These are phyloP conservation scores for Falco biarmicus DNA, from an alignment of 2,797 vertebrate species.

Conservation along the genomic window DNA sequence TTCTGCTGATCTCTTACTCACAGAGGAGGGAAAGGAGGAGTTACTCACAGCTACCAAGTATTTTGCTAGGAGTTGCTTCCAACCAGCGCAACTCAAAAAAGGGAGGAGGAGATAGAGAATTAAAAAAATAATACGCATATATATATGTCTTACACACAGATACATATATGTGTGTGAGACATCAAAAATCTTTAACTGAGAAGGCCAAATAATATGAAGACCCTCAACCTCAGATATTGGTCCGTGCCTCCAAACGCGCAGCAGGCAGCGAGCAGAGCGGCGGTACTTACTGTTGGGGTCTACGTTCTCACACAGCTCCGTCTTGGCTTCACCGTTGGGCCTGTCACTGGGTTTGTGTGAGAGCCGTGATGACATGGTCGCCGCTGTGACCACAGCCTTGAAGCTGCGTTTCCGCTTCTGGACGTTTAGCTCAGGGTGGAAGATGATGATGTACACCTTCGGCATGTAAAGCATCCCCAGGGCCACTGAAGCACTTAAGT, in stretches of 20 bases:
- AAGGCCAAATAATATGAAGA: background rate
- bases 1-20: background rate
- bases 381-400: constrained; percentile 97
- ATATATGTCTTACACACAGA: too few relatives aligned
- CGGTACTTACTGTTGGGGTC: constrained; percentile 90
- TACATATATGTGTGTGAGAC: background rate
- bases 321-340: constrained; percentile 97
- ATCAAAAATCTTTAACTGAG: background rate
- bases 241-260: background rate
- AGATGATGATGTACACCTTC: constrained; percentile 99
- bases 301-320: constrained; percentile 93
- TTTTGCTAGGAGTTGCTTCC: background rate
- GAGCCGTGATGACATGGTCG: constrained; percentile 96
- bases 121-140: background rate
- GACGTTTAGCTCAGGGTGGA: constrained; percentile 97
- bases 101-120: background rate
- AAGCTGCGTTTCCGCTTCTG: constrained; percentile 98
- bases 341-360: constrained; percentile 95
- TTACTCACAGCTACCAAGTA: background rate
- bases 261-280: background rate
- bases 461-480: constrained; percentile 99
- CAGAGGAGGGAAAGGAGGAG: background rate
- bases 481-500: constrained; percentile 97
- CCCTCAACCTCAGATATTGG: background rate
- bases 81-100: background rate